Evolutionary conservation across 1,140 invertebrate species (phyloP), one percentile per base, ranked within the genome.

Genomic region (Subanguina moxae): DNA sequence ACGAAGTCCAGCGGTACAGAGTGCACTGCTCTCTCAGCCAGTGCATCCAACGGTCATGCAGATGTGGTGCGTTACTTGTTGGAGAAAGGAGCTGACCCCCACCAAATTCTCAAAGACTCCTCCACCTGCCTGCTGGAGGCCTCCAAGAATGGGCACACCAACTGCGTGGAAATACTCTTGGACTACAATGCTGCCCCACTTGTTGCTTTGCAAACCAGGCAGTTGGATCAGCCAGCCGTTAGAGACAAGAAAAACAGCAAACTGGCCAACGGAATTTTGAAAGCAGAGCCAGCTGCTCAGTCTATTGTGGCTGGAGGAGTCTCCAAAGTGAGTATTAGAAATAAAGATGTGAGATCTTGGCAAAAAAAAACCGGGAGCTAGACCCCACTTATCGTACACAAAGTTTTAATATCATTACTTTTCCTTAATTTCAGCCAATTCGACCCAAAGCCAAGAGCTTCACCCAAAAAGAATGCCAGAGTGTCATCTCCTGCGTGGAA

Each of bases 41-140:
- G 84, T 62, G 85, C 80, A 85, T 92, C 91, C 68, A 92, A 93
- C 63, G 94, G 95, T 25, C 93, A 97, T 85, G 85, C 92, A 65
- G 86, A 89, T 68, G 91, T 96, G 32, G 94, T 97, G 1, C 91
- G 96, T 84, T 85, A 93, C 68, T 85, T 98, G 52, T 86, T 98
- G 62, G 87, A 89, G 23, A 88, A 92, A 84, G 89, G 90, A 73
- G 94, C 93, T 38, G 92, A 97, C 87, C 91, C 92, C 52, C 91
- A 90, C 84, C 92, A 95, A 85, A 94, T 93, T 85, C 86, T 78
- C 21, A 77, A 90, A 89, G 94, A 98, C 85, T 96, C 94, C 83
- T 94, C 92, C 48, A 97, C 93, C 38, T 97, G 96, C 90, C 86
- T 98, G 65, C 96, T 97, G 74, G 95, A 98, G 85, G 94, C 94